Percentiles rank a stretch among this genome's conserved stretches.
Evolutionary conservation across 2,888 invertebrate species (phyloP).

Genomic region (Pammene aurita): DNA sequence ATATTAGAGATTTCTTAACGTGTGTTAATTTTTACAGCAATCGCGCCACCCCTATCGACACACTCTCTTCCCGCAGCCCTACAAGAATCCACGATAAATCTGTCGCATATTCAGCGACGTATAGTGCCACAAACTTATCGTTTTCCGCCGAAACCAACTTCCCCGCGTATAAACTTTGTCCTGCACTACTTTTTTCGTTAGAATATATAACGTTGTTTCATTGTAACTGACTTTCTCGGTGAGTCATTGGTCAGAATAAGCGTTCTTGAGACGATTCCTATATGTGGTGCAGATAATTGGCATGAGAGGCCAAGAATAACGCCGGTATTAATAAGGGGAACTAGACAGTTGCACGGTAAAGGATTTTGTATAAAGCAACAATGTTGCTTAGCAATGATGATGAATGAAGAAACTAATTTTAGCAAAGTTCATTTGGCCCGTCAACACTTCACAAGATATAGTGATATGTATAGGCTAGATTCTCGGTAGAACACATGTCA

Average conservation of each 20-base stretch:
- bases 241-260: conserved; percentile 81
- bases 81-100: conserved; percentile 76
- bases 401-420: conserved; percentile 14
- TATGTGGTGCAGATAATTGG: conserved; percentile 81
- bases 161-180: conserved; percentile 30
- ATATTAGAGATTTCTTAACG: not conserved
- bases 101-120: conserved; percentile 81
- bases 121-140: conserved; percentile 40
- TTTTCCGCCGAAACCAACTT: conserved; percentile 33
- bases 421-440: not conserved
- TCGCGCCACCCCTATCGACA: conserved; percentile 41
- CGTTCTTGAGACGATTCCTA: conserved; percentile 60
- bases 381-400: conserved; percentile 7
- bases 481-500: no score
- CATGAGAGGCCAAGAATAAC: conserved; percentile 75
- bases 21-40: not conserved
- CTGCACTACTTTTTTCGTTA: conserved; percentile 18
- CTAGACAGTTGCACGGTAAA: conserved; percentile 33
- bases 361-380: conserved; percentile 15
- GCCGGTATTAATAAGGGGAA: conserved; percentile 55
- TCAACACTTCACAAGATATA: not conserved
- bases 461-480: no score
- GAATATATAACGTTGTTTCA: conserved; percentile 33
- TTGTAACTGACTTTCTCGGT: conserved; percentile 80
- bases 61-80: conserved; percentile 55